Evolutionary conservation across 2,797 vertebrate species (phyloP).

Genomic region (Sphenopsis melanotis): DNA sequence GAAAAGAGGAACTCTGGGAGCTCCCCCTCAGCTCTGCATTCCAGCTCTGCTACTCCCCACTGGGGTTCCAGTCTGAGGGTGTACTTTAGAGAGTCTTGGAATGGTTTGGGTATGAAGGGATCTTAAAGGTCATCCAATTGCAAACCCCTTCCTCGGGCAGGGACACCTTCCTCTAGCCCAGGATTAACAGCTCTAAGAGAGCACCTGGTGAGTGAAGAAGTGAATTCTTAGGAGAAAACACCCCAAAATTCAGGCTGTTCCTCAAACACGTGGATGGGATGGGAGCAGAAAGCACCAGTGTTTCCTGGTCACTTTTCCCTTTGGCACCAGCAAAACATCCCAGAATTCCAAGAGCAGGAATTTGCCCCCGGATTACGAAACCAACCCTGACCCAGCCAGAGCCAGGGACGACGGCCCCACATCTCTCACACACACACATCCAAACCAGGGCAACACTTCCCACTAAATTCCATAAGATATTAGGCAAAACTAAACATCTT

Average conservation of each 20-base stretch:
- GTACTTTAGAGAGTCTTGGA: neutral
- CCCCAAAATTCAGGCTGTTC: neutral
- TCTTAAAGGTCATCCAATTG: neutral
- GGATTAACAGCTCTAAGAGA: neutral
- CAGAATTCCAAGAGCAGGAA: neutral
- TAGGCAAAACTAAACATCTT: conserved; percentile 24
- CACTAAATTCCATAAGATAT: neutral
- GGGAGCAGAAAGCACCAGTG: neutral
- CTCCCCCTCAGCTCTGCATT: neutral
- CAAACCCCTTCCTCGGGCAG: neutral
- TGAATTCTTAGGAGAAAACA: neutral
- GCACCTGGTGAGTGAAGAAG: neutral
- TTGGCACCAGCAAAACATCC: neutral
- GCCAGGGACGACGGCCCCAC: too few species aligned
- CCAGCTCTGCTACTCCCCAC: neutral
- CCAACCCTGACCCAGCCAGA: neutral
- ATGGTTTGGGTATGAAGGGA: neutral
- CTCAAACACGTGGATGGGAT: neutral
- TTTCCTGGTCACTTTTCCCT: neutral
- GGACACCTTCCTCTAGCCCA: neutral
- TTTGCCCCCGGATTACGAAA: rapidly evolving
- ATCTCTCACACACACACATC: neutral
- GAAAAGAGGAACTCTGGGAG: neutral
- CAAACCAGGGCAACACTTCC: neutral
- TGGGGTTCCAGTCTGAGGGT: rapidly evolving